Conservation (phyloP, 2,888 invertebrate species). For the Nebria brevicollis region DNA sequence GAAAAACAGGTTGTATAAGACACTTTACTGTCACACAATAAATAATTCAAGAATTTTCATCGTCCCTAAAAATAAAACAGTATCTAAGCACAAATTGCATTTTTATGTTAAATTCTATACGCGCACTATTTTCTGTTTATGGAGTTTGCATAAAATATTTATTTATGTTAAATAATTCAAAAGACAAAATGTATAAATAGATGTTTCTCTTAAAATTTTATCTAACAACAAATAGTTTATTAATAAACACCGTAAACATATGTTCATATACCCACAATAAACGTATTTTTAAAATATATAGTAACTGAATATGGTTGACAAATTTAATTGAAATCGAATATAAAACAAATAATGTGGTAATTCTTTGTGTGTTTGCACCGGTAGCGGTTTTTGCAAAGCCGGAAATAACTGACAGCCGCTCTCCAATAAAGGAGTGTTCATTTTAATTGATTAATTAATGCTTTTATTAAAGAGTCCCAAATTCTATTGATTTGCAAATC, state of each 20-base stretch:
- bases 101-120: not conserved
- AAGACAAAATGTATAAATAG: not conserved
- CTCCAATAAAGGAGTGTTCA: not conserved
- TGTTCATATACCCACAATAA: no score
- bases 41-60: not conserved
- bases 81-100: not conserved
- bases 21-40: not conserved
- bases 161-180: not conserved
- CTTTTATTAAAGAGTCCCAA: not conserved
- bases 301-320: not conserved
- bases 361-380: not conserved
- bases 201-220: no score
- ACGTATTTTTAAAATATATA: no score
- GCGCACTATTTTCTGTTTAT: conserved; percentile 1
- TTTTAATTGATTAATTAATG: not conserved
- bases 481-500: not conserved
- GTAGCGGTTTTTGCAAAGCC: not conserved
- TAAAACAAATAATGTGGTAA: not conserved
- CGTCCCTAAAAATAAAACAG: not conserved
- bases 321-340: not conserved
- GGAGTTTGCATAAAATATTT: not conserved
- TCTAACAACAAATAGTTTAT: no score
- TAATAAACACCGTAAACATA: no score
- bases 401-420: not conserved
- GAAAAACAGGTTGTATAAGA: not conserved